phyloP scores from a whole-genome alignment of 2,888 invertebrate species.

The Drosophila anomelani region DNA sequence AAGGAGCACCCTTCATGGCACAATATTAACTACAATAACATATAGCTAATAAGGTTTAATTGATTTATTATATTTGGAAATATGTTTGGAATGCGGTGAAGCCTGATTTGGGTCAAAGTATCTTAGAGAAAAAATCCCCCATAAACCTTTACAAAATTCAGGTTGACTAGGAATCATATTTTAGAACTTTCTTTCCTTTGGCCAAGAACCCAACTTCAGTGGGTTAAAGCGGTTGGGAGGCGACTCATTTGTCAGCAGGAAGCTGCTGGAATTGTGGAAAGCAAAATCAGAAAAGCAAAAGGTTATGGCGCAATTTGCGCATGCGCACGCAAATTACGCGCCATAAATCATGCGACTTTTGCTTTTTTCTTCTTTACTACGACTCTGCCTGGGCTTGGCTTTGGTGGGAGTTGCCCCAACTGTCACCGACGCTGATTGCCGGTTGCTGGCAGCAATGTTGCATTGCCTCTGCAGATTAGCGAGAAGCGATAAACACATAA shows the following conservation, averaged over 20 bases:
- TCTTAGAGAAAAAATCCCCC: background rate
- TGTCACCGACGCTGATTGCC: conserved; percentile 69
- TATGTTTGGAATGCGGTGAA: conserved; percentile 1
- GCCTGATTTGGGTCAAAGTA: background rate
- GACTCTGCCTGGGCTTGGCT: conserved; percentile 22
- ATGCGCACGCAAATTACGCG: conserved; percentile 80
- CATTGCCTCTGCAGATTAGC: conserved; percentile 58
- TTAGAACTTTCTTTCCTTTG: conserved; percentile 11
- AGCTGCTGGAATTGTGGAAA: conserved; percentile 48
- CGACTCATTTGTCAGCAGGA: conserved; percentile 76
- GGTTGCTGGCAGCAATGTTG: conserved; percentile 58
- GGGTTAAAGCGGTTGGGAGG: conserved; percentile 40
- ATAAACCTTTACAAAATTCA: background rate
- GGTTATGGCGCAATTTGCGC: conserved; percentile 73
- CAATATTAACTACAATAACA: background rate
- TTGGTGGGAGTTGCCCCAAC: conserved; percentile 71
- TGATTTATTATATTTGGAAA: background rate
- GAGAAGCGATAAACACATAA: conserved; percentile 71
- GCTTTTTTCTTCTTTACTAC: conserved; percentile 12
- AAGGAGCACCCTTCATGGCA: background rate
- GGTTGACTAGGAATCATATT: background rate
- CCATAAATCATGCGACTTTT: conserved; percentile 70
- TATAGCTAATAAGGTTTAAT: background rate
- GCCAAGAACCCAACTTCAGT: conserved; percentile 31
- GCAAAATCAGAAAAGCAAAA: conserved; percentile 43